phyloP scores from a whole-genome alignment of 2,113 vertebrate genomes.

The Mus pahari region DNA sequence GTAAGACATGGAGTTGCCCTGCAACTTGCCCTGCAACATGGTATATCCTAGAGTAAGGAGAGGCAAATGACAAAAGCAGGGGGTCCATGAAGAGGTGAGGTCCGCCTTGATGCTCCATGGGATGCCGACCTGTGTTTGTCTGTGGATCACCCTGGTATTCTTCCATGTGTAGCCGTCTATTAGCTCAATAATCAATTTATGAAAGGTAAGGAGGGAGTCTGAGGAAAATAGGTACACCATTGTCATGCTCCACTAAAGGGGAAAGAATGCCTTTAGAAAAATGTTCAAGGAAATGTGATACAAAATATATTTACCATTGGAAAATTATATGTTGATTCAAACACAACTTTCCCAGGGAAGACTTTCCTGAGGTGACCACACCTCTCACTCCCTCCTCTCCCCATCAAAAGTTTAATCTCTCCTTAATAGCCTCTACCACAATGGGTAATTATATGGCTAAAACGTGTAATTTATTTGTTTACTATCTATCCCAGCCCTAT shows the following conservation, averaged over 20 bases:
- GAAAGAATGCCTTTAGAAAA: not conserved
- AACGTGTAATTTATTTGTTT: constrained; percentile 72
- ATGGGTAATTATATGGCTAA: constrained; percentile 66
- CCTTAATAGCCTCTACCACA: constrained; percentile 52
- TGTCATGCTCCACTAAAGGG: not conserved
- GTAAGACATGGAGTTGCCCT: not conserved
- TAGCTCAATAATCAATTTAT: not conserved
- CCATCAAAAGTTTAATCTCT: constrained; percentile 66
- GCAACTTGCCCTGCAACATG: not conserved
- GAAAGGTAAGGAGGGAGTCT: not conserved
- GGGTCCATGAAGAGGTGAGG: not conserved
- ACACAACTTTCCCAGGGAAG: constrained; percentile 35
- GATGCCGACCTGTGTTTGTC: not conserved
- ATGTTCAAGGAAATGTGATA: not conserved
- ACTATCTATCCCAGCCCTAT: not conserved
- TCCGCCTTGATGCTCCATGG: not conserved
- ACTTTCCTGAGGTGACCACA: not conserved
- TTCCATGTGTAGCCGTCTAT: not conserved
- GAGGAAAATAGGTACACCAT: not conserved
- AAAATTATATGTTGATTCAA: constrained; percentile 58
- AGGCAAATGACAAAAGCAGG: not conserved
- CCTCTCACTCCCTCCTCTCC: not conserved
- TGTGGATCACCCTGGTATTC: not conserved
- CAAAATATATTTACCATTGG: not conserved
- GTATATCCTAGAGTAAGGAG: not conserved